Conservation (phyloP, 2,888 invertebrate genomes). For the Dryococelus australis region DNA sequence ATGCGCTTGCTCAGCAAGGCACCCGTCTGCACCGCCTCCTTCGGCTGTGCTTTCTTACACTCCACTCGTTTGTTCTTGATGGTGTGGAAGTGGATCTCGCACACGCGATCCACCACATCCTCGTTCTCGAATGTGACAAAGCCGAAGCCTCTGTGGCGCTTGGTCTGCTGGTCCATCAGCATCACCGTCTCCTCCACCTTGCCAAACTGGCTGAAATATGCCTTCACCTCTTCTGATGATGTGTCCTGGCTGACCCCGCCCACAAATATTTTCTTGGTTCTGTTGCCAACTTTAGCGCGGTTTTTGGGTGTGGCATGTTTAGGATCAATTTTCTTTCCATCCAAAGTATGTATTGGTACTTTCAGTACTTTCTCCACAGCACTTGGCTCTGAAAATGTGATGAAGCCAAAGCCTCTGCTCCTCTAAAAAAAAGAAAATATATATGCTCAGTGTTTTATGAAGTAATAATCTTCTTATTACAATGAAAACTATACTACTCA, state of each 20-base stretch:
- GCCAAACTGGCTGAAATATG: slow-evolving; percentile 89
- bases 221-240: slow-evolving; percentile 88
- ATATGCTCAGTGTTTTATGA: background rate
- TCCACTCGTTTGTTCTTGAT: slow-evolving; percentile 92
- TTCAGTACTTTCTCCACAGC: slow-evolving; percentile 91
- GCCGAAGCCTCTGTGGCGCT: slow-evolving; percentile 88
- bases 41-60: slow-evolving; percentile 92
- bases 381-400: slow-evolving; percentile 90
- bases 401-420: slow-evolving; percentile 93
- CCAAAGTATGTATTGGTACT: slow-evolving; percentile 82
- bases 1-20: slow-evolving; percentile 74
- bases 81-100: slow-evolving; percentile 92
- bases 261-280: slow-evolving; percentile 92
- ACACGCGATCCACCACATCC: slow-evolving; percentile 90
- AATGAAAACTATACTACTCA: no score
- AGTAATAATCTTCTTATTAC: no score
- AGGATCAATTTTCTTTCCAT: slow-evolving; percentile 93
- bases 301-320: slow-evolving; percentile 94
- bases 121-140: slow-evolving; percentile 93
- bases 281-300: slow-evolving; percentile 82
- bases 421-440: slow-evolving; percentile 69
- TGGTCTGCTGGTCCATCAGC: slow-evolving; percentile 94
- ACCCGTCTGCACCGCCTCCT: slow-evolving; percentile 82
- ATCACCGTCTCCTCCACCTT: slow-evolving; percentile 91
- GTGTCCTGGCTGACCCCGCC: slow-evolving; percentile 93